Conservation (phyloP, 2,888 invertebrate genomes). For the Altica lythri region DNA sequence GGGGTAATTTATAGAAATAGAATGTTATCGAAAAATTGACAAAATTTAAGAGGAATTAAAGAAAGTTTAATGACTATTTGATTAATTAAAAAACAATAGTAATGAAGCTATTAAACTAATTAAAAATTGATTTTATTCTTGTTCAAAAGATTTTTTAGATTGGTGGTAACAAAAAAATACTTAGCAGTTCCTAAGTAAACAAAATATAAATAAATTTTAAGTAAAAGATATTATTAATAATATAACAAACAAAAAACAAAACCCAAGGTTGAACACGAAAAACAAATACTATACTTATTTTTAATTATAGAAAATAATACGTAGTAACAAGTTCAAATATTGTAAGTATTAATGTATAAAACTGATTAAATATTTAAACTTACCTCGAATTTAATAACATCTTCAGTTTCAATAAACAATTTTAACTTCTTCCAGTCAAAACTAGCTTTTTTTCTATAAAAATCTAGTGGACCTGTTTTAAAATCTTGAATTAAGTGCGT, state of each 20-base stretch:
- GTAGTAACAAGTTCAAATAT: conserved; percentile 5
- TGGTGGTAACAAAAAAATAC: too few species aligned
- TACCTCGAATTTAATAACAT: conserved; percentile 61
- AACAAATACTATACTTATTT: too few species aligned
- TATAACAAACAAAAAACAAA: not conserved
- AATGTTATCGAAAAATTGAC: too few species aligned
- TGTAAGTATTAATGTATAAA: not conserved
- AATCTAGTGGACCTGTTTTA: conserved; percentile 67
- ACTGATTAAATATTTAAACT: conserved; percentile 8
- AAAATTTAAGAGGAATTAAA: too few species aligned
- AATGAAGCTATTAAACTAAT: too few species aligned
- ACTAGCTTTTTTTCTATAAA: conserved; percentile 66
- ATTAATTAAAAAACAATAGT: too few species aligned
- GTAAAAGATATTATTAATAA: not conserved
- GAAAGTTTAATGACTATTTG: too few species aligned
- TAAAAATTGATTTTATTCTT: too few species aligned
- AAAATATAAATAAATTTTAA: not conserved
- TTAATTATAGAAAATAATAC: not conserved
- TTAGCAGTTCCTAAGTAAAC: too few species aligned
- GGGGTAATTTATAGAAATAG: too few species aligned
- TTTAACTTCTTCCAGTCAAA: conserved; percentile 72
- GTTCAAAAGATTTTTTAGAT: too few species aligned
- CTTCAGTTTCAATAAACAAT: conserved; percentile 61
- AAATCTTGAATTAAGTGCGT: conserved; percentile 63
- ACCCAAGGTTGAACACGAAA: not conserved